Evolutionary conservation across 2,797 vertebrate species (phyloP).

Genomic region (Simalia tracyae): DNA sequence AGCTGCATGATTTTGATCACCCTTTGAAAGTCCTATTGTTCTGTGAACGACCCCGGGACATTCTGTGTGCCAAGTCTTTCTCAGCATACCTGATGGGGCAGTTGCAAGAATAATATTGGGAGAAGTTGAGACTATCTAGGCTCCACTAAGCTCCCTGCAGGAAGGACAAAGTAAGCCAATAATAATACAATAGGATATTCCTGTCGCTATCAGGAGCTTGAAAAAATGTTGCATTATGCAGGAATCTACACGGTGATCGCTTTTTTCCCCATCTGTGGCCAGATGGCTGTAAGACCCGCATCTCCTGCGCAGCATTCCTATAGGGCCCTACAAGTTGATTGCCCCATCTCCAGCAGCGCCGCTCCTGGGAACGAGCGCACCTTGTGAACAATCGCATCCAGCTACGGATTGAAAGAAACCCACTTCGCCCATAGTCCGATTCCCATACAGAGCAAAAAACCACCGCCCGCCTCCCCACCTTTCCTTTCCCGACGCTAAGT

Average conservation of each 20-base stretch:
- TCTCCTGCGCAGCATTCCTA: background rate
- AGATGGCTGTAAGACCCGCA: background rate
- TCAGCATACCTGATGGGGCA: background rate
- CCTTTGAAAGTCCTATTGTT: background rate
- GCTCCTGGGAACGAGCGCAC: background rate
- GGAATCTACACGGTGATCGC: background rate
- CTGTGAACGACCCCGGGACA: background rate
- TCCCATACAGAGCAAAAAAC: background rate
- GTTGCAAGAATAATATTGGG: background rate
- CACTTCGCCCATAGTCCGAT: background rate
- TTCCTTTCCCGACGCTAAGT: background rate
- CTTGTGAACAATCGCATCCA: background rate
- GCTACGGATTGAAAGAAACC: background rate
- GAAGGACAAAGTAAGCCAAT: background rate
- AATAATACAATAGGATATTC: background rate
- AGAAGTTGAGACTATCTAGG: background rate
- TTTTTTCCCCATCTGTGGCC: background rate
- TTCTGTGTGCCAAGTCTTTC: background rate
- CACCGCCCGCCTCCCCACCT: background rate
- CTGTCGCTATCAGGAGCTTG: background rate
- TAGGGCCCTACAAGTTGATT: background rate
- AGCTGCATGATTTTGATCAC: background rate
- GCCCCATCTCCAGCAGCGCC: accelerated
- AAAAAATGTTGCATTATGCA: background rate
- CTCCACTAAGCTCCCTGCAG: background rate